Percentiles rank a stretch among this genome's conserved stretches.
These are phyloP conservation scores for Notothenia rossii DNA, from an alignment of 2,113 vertebrate species.

Conservation along the genomic window DNA sequence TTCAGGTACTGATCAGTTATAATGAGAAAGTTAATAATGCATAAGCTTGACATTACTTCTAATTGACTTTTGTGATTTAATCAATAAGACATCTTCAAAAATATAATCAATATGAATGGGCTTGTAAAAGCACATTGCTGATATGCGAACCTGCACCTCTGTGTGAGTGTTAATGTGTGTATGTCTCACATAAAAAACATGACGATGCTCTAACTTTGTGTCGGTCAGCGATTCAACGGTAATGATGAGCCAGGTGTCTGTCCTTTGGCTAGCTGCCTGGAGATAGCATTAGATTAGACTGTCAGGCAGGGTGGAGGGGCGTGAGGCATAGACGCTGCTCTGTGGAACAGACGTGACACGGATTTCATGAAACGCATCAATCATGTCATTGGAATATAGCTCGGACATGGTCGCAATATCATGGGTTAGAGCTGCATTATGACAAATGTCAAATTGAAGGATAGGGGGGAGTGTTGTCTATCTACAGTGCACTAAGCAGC, in stretches of 20 bases:
- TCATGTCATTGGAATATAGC: conserved; percentile 38
- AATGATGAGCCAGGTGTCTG: conserved; percentile 70
- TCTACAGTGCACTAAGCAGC: conserved; percentile 17
- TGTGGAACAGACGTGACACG: conserved; percentile 21
- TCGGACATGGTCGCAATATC: conserved; percentile 43
- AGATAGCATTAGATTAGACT: conserved; percentile 65
- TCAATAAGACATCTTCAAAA: conserved; percentile 33
- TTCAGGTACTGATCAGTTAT: conserved; percentile 13
- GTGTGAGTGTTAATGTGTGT: conserved; percentile 10
- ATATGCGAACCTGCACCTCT: background rate
- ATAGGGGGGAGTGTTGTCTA: conserved; percentile 8
- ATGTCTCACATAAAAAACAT: conserved; percentile 41
- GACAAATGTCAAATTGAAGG: conserved; percentile 54
- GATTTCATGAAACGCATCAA: conserved; percentile 63
- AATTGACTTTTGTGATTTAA: conserved; percentile 29
- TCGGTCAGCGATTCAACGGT: conserved; percentile 59
- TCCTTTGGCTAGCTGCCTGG: conserved; percentile 64
- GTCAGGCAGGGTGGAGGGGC: background rate
- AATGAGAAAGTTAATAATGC: conserved; percentile 42
- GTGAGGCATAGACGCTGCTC: background rate
- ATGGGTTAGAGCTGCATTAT: conserved; percentile 39
- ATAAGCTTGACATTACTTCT: conserved; percentile 32
- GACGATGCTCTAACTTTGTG: conserved; percentile 29
- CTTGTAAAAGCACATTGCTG: background rate
- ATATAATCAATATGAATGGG: conserved; percentile 40